These are phyloP conservation scores for Rhynchonycteris naso DNA, from an alignment of 2,797 vertebrate species.

Conservation along the genomic window DNA sequence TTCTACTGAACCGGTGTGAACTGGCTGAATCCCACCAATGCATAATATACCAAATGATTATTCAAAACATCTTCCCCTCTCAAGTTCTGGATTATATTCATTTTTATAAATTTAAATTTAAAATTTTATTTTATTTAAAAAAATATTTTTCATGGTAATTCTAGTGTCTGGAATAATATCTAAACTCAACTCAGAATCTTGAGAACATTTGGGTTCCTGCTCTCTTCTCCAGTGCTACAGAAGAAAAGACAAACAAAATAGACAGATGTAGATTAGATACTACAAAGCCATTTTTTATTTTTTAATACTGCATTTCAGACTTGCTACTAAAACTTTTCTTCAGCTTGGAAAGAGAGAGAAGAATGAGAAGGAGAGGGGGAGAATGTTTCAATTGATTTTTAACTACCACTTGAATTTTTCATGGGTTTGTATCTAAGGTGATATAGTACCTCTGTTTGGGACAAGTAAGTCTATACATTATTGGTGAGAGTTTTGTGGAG, in stretches of 20 bases:
- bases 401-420: constrained; percentile 45
- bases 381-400: constrained; percentile 31
- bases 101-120: constrained; percentile 35
- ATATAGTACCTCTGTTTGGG: not conserved
- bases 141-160: constrained; percentile 8
- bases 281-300: constrained; percentile 43
- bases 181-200: not conserved
- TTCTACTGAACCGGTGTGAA: too few species aligned
- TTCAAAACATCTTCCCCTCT: not conserved
- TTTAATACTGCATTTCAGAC: not conserved
- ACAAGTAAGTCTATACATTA: constrained; percentile 58
- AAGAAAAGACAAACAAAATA: constrained; percentile 41
- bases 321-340: constrained; percentile 38
- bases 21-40: too few species aligned
- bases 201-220: not conserved
- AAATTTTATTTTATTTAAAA: not conserved
- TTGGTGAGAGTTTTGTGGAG: constrained; percentile 48
- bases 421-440: constrained; percentile 56
- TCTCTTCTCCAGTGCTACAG: not conserved
- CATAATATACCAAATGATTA: not conserved
- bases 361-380: not conserved
- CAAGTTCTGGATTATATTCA: constrained; percentile 45
- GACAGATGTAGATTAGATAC: not conserved
- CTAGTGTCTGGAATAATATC: not conserved
- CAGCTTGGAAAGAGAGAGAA: not conserved